Percentiles rank a stretch among this genome's conserved stretches.
Conservation (phyloP, 37 sponge, comb jelly and placozoan species). For the Hormiphora californensis region DNA sequence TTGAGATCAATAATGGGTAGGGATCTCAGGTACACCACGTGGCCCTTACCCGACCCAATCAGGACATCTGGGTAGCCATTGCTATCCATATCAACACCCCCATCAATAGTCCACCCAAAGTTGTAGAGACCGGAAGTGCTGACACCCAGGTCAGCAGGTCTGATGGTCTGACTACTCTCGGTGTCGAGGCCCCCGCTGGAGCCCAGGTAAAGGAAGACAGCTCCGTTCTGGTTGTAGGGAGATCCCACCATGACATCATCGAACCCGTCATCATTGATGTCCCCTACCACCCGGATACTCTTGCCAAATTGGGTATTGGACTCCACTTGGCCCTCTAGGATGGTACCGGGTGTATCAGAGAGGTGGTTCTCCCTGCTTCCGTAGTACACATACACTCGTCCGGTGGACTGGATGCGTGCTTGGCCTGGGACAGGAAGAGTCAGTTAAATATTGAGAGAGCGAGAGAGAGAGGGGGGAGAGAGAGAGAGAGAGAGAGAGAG, state of each 20-base stretch:
- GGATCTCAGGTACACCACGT: not conserved
- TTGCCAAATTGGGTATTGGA: not conserved
- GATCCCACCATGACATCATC: not conserved
- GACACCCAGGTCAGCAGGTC: not conserved
- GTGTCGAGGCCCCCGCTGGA: not conserved
- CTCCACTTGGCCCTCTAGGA: not conserved
- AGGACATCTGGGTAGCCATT: not conserved
- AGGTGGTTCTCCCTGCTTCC: not conserved
- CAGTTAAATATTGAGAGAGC: too few relatives aligned
- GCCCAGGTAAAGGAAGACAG: not conserved
- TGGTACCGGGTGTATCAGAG: not conserved
- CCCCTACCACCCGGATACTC: not conserved
- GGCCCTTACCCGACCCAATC: not conserved
- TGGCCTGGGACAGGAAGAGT: too few relatives aligned
- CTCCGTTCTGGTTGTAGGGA: not conserved
- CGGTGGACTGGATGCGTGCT: not conserved
- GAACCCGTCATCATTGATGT: not conserved
- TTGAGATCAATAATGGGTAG: not conserved
- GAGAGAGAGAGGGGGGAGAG: too few relatives aligned
- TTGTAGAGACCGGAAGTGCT: not conserved
- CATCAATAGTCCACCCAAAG: slow-evolving; percentile 1
- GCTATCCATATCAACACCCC: not conserved
- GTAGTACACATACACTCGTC: slow-evolving; percentile 1
- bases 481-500: too few relatives aligned
- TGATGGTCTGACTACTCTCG: not conserved